Base-by-base conservation (phyloP, 2,888 invertebrate species). In the Hololepta plana region DNA sequence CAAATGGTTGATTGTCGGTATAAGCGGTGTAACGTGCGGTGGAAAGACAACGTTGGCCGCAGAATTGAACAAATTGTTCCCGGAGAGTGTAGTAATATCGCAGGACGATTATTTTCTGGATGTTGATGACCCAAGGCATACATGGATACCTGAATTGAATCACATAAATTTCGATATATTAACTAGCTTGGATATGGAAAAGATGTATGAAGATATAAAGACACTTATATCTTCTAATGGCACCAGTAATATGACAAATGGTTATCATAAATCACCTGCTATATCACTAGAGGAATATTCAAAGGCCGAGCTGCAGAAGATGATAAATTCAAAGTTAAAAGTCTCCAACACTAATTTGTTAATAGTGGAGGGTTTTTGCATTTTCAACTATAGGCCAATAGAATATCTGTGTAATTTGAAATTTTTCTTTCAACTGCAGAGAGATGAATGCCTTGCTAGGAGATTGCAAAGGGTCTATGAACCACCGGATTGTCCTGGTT, bases 401-500 rank as follows among this genome's bases (percentile, higher is more conserved):
- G 41, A 62, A 26, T 60, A 70, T 9, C 41, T 81, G 12, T 81
- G 77, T 44, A 57, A 76, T 43, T 45, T 73, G 11, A 76, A 75
- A 44, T 84, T 74, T 53, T 84, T 76, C 48, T 55, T 84, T 32
- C 67, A 71, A 20, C 51, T 84, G 41, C 62, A 64, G 26, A 69
- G 65, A 47, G 71, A 70, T 15, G 68, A 69, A 45, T 82, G 84
- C 42, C 55, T 53, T 37, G 39, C 59, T 15, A 60, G 87, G 12
- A 63, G 85, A 32, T 45, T 48, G 15, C 40, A 41, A 12, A 56
- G 81, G 16, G 51, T 59, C n/a, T 93, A 91, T 49, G 69, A 75
- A 27, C 91, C 91, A 11, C 79, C 90, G 2, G 90, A 93, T 57
- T 60, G 75, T 2, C 70, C 69, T 1, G 84, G 85, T 1, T 93